Base-by-base conservation (phyloP, 2,888 invertebrate species). In the Coelopa pilipes region DNA sequence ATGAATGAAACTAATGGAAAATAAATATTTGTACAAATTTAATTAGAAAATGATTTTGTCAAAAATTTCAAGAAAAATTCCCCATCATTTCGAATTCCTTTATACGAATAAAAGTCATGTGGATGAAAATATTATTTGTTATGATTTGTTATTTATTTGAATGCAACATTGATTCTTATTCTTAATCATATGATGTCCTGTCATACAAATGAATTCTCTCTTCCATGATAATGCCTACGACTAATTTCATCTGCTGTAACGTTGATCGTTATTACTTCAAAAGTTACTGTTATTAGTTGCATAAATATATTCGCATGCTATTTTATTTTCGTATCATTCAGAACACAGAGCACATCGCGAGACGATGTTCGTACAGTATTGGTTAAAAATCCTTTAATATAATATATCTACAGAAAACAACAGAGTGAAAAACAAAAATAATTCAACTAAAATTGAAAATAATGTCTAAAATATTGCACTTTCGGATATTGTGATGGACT, bases 151-250 rank as follows among this genome's bases (percentile, higher is more conserved):
- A 68, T 70, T 55, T 24, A 66, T 65, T 60, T 65, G 55, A 71
- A 57, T 71, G 63, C 53, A 71, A 71, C 71, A 71, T 63, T 65
- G 71, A 71, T 71, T 63, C 63, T 60, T 62, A 70, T 70, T 2
- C 34, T 34, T 34, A 34, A 34, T 70, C 21, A 71, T 65, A 55
- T 47, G 46, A 47, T 71, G 34, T 34, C 34, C 55, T 71, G 13
- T 45, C 19, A 47, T 70, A 50, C 49, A 62, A 62, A 70, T 60
- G 53, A 62, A 70, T 34, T 34, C 34, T 17, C 7, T n/a, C 65
- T 71, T 45, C 55, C 45, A 59, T 55, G 63, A 65, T 71, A 71
- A 65, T 65, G 19, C 65, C 65, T 70, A 70, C 7, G 50, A 45
- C 53, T 46, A 49, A 45, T 34, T 34, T 34, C 13, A 50, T 50